Evolutionary conservation across 2,888 invertebrate genomes (phyloP).

Genomic region (Lacanobia wlatinum): DNA sequence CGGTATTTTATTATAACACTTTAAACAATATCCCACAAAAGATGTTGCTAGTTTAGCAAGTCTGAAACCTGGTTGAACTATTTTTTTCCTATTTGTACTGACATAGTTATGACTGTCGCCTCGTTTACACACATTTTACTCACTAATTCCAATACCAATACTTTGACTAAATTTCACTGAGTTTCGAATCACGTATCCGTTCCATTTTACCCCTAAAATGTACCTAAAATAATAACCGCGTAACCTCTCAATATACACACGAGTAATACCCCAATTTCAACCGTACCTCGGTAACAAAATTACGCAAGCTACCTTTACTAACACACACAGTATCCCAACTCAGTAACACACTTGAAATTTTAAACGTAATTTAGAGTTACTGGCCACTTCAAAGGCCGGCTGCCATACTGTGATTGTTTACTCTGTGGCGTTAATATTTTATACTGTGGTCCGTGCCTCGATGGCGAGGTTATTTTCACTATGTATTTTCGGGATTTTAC

Average conservation of each 20-base stretch:
- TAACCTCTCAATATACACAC: neutral
- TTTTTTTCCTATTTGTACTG: no score
- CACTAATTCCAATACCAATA: neutral
- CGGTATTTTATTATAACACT: no score
- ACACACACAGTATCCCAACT: constrained; percentile 12
- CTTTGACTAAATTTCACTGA: neutral
- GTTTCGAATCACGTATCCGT: neutral
- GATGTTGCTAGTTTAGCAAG: no score
- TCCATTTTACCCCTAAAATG: neutral
- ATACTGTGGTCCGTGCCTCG: constrained; percentile 21
- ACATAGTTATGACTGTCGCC: no score
- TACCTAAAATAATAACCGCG: neutral
- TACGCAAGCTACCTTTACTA: constrained; percentile 1
- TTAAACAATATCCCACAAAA: no score
- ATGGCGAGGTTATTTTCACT: constrained; percentile 30
- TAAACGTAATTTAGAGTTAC: constrained; percentile 61
- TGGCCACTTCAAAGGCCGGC: constrained; percentile 49
- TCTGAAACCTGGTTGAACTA: no score
- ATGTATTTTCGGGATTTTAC: constrained; percentile 22
- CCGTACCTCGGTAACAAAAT: constrained; percentile 4
- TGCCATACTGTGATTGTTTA: constrained; percentile 53
- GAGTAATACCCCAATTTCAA: constrained; percentile 1
- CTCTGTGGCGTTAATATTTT: constrained; percentile 58
- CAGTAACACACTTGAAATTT: constrained; percentile 55
- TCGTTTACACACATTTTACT: no score